Evolutionary conservation across 2,797 vertebrate genomes (phyloP).

Genomic region (Enteromius viviparus): DNA sequence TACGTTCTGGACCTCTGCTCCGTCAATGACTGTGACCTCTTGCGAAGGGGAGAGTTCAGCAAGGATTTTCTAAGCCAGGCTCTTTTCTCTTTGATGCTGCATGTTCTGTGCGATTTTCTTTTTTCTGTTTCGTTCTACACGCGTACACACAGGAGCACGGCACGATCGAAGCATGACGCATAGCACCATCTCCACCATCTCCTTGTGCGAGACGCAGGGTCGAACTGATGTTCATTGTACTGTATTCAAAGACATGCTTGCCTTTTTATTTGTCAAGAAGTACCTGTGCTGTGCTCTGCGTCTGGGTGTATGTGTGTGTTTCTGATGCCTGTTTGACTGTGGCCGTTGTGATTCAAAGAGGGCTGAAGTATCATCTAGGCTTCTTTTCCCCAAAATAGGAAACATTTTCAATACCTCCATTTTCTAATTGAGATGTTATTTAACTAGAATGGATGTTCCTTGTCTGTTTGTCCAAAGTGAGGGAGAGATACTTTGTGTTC

Average conservation of each 20-base stretch:
- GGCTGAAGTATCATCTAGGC: slow-evolving; percentile 49
- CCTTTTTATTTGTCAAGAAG: slow-evolving; percentile 66
- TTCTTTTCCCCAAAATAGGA: slow-evolving; percentile 40
- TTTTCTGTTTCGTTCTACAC: slow-evolving; percentile 13
- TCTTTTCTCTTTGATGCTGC: slow-evolving; percentile 50
- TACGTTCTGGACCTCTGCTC: slow-evolving; percentile 34
- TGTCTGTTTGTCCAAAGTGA: slow-evolving; percentile 38
- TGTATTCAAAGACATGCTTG: slow-evolving; percentile 55
- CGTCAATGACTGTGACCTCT: slow-evolving; percentile 58
- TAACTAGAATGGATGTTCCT: slow-evolving; percentile 40
- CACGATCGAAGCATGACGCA: slow-evolving; percentile 46
- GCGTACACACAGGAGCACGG: slow-evolving; percentile 21
- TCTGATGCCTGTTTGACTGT: slow-evolving; percentile 42
- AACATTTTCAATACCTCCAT: slow-evolving; percentile 36
- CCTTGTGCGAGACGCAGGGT: slow-evolving; percentile 43
- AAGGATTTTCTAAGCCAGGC: slow-evolving; percentile 30
- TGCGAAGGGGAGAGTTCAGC: slow-evolving; percentile 26
- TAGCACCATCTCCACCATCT: slow-evolving; percentile 31
- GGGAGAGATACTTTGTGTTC: slow-evolving; percentile 10
- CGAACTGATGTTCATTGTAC: slow-evolving; percentile 51
- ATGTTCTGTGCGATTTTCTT: slow-evolving; percentile 59
- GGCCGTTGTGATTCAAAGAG: slow-evolving; percentile 44
- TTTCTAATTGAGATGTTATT: slow-evolving; percentile 36
- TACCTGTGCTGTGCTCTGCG: slow-evolving; percentile 61
- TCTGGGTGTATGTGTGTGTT: slow-evolving; percentile 16